Evolutionary conservation across 2,113 vertebrate genomes (phyloP), one percentile per base, ranked within the genome.

Genomic region (Mobula hypostoma): DNA sequence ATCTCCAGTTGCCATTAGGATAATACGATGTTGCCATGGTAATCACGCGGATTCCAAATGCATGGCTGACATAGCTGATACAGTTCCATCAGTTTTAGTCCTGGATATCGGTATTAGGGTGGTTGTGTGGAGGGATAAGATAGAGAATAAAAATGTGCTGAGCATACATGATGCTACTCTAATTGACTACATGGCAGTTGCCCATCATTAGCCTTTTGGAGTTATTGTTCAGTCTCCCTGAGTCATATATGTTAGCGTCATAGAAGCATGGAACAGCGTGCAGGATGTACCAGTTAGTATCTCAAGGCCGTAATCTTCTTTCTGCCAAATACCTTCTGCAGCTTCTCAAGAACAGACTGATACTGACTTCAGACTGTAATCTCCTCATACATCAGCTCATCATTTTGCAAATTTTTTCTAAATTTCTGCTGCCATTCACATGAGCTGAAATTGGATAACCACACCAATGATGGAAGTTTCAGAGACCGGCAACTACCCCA

Each of bases 11-110:
- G 91, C 91, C 91, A 93, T 93, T 93, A 93, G 32, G 91, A 93
- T 93, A 74, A 74, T 40, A 76, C 74, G 91, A 93, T 93, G 91
- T 93, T 93, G 91, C 91, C 91, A 93, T 93, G 91, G 91, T 93
- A 74, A 93, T 93, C 36, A 48, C 36, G 61, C 56, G 68, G 91
- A 21, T 29, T 74, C 91, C 70, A 40, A 93, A 76, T 93, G 70
- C 21, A 93, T 36, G 66, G 70, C 91, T 93, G 91, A 93, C 36
- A 93, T 93, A 74, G 74, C 91, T 76, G 91, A 74, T 93, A 56
- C 36, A 48, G 19, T 93, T 93, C n/a, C 91, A 76, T 93, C 91
- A 93, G 91, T 72, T 68, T 29, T 76, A 70, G 40, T 24, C 68
- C 91, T 74, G 32, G 36, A 76, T 40, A 24, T 15, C 9, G 5